These are phyloP conservation scores for Steinernema carpocapsae DNA, from an alignment of 2,888 invertebrate genomes.

Conservation along the genomic window DNA sequence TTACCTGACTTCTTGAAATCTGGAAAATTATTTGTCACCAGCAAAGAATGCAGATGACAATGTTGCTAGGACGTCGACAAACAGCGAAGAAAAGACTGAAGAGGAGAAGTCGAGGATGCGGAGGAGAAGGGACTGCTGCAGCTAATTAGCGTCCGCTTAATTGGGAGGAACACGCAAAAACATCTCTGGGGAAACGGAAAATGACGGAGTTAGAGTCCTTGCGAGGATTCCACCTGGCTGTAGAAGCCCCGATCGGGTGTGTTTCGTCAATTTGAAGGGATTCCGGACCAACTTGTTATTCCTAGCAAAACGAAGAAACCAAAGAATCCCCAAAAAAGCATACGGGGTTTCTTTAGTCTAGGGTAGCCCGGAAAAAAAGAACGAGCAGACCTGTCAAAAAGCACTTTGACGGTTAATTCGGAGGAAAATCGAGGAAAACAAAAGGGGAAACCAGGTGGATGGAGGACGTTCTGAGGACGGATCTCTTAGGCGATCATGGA, in stretches of 20 bases:
- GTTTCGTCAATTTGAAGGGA: neutral
- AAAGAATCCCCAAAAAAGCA: too few species aligned
- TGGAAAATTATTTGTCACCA: too few species aligned
- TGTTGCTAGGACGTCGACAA: neutral
- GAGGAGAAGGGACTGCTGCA: neutral
- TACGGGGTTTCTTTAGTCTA: too few species aligned
- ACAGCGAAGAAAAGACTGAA: neutral
- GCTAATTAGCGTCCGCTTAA: conserved; percentile 23
- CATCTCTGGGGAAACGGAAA: conserved; percentile 15
- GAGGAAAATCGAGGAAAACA: too few species aligned
- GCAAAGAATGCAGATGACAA: neutral
- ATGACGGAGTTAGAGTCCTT: neutral
- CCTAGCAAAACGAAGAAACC: neutral
- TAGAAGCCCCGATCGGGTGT: neutral
- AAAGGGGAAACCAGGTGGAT: too few species aligned
- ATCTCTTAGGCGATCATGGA: too few species aligned
- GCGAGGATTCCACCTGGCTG: conserved; percentile 8
- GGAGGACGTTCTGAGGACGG: too few species aligned
- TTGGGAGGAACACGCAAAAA: conserved; percentile 25
- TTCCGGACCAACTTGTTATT: neutral
- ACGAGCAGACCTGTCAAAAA: too few species aligned
- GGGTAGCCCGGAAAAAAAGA: too few species aligned
- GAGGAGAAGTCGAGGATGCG: neutral
- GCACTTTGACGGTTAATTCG: too few species aligned
- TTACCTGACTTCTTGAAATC: too few species aligned